These are phyloP conservation scores for Alexandromys fortis DNA, from an alignment of 2,113 vertebrate species.

Conservation along the genomic window DNA sequence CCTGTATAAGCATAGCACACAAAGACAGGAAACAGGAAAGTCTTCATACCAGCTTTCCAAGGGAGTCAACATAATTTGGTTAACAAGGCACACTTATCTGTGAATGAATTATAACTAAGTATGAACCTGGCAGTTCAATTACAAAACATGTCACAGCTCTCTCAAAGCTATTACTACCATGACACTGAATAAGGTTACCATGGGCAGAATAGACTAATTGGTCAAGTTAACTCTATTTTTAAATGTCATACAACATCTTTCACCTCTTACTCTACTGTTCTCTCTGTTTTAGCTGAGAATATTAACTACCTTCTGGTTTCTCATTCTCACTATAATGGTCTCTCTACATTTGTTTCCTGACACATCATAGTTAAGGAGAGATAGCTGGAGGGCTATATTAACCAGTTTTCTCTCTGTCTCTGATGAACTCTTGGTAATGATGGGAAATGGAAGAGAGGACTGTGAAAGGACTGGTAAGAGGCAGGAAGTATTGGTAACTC, in stretches of 20 bases:
- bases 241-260: conserved; percentile 77
- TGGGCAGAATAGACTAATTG: conserved; percentile 80
- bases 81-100: conserved; percentile 84
- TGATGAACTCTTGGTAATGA: neutral
- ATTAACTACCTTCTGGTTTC: conserved; percentile 52
- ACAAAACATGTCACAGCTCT: conserved; percentile 84
- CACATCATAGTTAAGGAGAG: conserved; percentile 6
- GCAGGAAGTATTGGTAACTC: neutral
- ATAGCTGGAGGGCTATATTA: neutral
- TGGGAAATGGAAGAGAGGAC: fast-evolving
- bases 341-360: neutral
- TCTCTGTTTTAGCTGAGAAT: conserved; percentile 42
- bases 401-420: neutral
- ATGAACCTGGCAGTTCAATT: conserved; percentile 84
- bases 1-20: conserved; percentile 58
- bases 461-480: neutral
- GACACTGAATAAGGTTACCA: conserved; percentile 82
- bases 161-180: conserved; percentile 81
- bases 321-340: conserved; percentile 7
- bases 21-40: conserved; percentile 73
- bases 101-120: conserved; percentile 82
- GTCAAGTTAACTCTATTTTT: conserved; percentile 80
- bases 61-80: conserved; percentile 82
- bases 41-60: conserved; percentile 78
- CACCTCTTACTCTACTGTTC: conserved; percentile 28